A percentile compares a stretch with the other conserved stretches of the same genome.
Conservation (phyloP, 2,888 invertebrate genomes). For the Leptarthrus brevirostris region DNA sequence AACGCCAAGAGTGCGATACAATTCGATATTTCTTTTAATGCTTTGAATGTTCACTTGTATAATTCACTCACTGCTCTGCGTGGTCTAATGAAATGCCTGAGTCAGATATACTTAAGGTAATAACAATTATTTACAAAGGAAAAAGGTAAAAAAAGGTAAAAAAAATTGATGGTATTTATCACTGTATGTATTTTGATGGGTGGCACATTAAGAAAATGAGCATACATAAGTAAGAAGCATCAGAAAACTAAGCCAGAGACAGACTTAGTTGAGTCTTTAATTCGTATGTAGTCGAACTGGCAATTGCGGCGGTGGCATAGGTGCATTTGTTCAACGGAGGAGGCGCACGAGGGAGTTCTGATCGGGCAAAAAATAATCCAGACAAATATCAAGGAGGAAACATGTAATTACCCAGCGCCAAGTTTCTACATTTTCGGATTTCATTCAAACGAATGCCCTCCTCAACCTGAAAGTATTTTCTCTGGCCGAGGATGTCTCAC, state of each 20-base stretch:
- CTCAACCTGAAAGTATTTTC: slow-evolving; percentile 18
- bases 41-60: neutral
- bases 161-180: neutral
- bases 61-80: neutral
- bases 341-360: slow-evolving; percentile 24
- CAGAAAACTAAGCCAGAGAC: neutral
- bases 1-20: too few species aligned
- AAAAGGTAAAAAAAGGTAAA: too few species aligned
- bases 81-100: neutral
- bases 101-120: neutral
- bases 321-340: slow-evolving; percentile 22
- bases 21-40: too few species aligned
- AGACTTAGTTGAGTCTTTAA: slow-evolving; percentile 3
- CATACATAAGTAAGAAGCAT: too few species aligned
- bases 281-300: slow-evolving; percentile 11
- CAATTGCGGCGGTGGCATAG: slow-evolving; percentile 11
- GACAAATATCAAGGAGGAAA: slow-evolving; percentile 50
- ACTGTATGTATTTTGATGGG: neutral
- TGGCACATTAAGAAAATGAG: neutral
- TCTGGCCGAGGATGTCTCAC: slow-evolving; percentile 21
- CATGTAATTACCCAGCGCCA: slow-evolving; percentile 52
- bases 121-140: slow-evolving; percentile 16
- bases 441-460: slow-evolving; percentile 41
- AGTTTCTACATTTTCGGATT: slow-evolving; percentile 52
- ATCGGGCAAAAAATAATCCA: slow-evolving; percentile 43